Conservation (phyloP, 2,113 vertebrate species). For the Pogonocichla stellata region DNA sequence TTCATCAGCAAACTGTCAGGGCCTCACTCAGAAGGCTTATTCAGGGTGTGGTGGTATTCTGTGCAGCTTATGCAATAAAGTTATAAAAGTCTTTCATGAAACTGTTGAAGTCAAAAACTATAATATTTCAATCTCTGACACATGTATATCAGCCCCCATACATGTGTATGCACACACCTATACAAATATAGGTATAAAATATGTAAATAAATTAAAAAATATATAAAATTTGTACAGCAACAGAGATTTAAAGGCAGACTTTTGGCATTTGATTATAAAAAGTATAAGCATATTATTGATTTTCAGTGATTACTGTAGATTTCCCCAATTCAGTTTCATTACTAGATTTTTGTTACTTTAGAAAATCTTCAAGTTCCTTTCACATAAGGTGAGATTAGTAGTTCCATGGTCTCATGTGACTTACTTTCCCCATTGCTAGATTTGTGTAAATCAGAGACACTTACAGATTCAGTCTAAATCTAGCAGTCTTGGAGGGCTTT, state of each 20-base stretch:
- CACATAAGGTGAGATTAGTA: background rate
- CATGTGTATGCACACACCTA: rapidly evolving
- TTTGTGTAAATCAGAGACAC: background rate
- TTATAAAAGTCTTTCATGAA: background rate
- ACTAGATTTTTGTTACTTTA: background rate
- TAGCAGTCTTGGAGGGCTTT: background rate
- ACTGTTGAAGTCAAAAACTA: background rate
- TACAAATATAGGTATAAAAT: background rate
- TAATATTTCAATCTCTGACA: background rate
- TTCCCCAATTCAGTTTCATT: background rate
- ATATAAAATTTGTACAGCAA: background rate
- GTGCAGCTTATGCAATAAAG: background rate
- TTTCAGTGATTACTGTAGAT: background rate
- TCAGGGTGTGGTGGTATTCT: background rate
- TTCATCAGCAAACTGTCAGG: background rate
- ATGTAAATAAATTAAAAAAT: no score
- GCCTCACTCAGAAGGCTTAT: background rate
- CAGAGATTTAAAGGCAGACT: background rate
- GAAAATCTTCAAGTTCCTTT: background rate
- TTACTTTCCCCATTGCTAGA: background rate
- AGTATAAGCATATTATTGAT: background rate
- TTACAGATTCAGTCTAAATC: background rate
- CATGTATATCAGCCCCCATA: background rate
- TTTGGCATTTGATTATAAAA: background rate
- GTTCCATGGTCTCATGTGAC: background rate